These are phyloP conservation scores for Macrochelys suwanniensis DNA, from an alignment of 2,797 vertebrate species.

Conservation along the genomic window DNA sequence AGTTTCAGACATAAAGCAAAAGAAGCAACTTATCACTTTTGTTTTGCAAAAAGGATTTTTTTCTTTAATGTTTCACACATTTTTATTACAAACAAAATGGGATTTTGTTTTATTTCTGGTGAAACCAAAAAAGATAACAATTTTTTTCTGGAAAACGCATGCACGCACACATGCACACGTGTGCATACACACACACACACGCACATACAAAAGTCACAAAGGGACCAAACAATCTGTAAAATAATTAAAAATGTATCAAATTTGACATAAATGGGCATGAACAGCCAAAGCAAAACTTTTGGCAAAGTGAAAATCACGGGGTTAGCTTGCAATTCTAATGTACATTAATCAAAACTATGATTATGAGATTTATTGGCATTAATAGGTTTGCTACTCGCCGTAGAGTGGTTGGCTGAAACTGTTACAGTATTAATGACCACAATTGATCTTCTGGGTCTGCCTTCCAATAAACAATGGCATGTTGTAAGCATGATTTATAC, in stretches of 20 bases:
- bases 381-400: not conserved
- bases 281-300: not conserved
- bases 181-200: too few relatives aligned
- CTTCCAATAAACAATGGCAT: not conserved
- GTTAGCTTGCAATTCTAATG: not conserved
- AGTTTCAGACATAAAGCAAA: not conserved
- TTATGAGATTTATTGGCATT: conserved; percentile 7
- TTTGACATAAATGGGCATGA: not conserved
- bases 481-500: not conserved
- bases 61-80: not conserved
- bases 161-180: not conserved
- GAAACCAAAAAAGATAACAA: not conserved
- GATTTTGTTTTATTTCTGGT: accelerated
- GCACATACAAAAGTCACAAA: not conserved
- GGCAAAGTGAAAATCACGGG: not conserved
- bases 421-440: conserved; percentile 13
- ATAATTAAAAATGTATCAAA: not conserved
- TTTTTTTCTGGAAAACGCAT: not conserved
- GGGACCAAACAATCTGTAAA: not conserved
- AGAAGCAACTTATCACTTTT: not conserved
- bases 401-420: not conserved
- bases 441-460: conserved; percentile 3
- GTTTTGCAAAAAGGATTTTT: not conserved
- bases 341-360: not conserved
- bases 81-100: not conserved